These are phyloP conservation scores for Alauda arvensis DNA, from an alignment of 2,797 vertebrate genomes.

Conservation along the genomic window DNA sequence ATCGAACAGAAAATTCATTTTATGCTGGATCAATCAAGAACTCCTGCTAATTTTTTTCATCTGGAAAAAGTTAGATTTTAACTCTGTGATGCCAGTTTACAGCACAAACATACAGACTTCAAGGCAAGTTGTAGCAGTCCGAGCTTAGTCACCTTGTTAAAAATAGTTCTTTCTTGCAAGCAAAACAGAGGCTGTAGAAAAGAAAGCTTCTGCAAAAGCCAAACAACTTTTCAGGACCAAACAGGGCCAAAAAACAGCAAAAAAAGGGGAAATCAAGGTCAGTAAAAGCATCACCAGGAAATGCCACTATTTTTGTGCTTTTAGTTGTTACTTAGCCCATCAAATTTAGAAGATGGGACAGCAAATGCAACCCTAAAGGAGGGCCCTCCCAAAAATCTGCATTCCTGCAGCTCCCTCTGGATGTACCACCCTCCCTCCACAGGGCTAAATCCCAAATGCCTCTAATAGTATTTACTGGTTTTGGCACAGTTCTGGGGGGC, in stretches of 20 bases:
- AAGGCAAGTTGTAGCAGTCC: too few species aligned
- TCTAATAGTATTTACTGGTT: not conserved
- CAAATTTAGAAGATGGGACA: not conserved
- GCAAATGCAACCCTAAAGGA: not conserved
- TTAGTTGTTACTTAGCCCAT: not conserved
- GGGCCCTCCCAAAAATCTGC: not conserved
- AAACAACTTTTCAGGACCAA: constrained; percentile 17
- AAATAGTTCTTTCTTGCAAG: constrained; percentile 21
- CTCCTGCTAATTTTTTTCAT: not conserved
- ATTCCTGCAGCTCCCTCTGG: not conserved
- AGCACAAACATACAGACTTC: not conserved
- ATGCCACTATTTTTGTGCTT: not conserved
- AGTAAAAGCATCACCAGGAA: not conserved
- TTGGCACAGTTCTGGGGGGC: not conserved
- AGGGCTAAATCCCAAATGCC: not conserved
- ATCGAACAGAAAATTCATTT: not conserved
- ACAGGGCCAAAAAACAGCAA: constrained; percentile 16
- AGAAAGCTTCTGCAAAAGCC: constrained; percentile 16
- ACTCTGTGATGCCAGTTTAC: not conserved
- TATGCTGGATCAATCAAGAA: not conserved
- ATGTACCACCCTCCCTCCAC: not conserved
- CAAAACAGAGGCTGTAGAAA: not conserved
- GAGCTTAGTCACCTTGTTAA: not conserved
- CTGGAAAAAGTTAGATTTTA: not conserved
- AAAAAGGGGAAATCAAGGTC: constrained; percentile 6